Evolutionary conservation across 1,140 invertebrate genomes (phyloP).

Genomic region (Eriocheir sinensis): DNA sequence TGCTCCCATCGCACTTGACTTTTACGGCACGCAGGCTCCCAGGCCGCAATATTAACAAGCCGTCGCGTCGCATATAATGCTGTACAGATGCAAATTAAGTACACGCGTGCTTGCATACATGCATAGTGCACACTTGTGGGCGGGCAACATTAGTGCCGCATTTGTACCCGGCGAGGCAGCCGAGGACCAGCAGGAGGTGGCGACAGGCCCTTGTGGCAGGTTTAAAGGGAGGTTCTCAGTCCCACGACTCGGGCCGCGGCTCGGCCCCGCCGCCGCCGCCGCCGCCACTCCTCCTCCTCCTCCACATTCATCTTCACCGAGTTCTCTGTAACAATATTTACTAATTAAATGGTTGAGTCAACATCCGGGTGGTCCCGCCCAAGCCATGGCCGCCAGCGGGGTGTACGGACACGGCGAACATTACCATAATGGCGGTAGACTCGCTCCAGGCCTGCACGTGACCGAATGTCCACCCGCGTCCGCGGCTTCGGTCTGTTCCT

Average conservation of each 20-base stretch:
- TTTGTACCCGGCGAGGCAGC: neutral
- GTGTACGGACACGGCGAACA: constrained; percentile 73
- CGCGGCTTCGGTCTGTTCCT: constrained; percentile 64
- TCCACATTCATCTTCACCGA: constrained; percentile 9
- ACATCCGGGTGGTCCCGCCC: constrained; percentile 11
- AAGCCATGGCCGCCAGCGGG: constrained; percentile 59
- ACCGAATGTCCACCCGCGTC: constrained; percentile 71
- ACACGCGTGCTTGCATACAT: constrained; percentile 50
- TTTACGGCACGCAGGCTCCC: neutral
- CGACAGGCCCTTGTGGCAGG: constrained; percentile 49
- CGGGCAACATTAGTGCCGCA: constrained; percentile 38
- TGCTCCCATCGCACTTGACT: neutral
- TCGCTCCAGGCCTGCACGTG: constrained; percentile 70
- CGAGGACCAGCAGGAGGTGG: constrained; percentile 26
- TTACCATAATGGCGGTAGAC: constrained; percentile 77
- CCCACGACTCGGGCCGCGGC: constrained; percentile 40
- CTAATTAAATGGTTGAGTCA: constrained; percentile 36
- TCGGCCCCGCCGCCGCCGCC: neutral
- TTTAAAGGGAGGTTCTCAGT: constrained; percentile 65
- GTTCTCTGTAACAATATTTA: neutral
- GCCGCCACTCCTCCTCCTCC: neutral
- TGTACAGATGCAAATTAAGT: constrained; percentile 43
- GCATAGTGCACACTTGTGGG: constrained; percentile 23
- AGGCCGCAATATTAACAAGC: constrained; percentile 4
- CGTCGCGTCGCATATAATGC: constrained; percentile 28